Evolutionary conservation across 2,888 invertebrate species (phyloP).

Genomic region (Uloborus plumipes): DNA sequence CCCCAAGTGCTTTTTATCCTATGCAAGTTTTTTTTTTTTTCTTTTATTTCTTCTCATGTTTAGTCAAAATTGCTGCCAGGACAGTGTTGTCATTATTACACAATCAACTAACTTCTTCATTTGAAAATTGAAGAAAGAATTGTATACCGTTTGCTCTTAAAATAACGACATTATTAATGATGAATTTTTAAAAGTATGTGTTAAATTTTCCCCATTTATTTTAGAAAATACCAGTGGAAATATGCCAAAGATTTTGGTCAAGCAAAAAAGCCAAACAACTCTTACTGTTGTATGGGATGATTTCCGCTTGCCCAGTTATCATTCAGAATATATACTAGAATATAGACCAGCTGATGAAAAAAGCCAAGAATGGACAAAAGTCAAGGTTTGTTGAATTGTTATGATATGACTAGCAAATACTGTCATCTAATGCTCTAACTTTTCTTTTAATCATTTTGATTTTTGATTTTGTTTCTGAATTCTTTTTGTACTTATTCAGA

Average conservation of each 20-base stretch:
- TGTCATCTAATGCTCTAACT: not conserved
- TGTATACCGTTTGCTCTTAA: no score
- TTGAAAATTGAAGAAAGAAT: no score
- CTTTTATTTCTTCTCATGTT: no score
- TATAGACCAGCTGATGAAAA: conserved; percentile 62
- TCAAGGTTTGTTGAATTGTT: conserved; percentile 22
- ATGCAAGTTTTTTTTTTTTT: no score
- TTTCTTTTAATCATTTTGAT: not conserved
- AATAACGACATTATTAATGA: no score
- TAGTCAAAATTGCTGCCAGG: no score
- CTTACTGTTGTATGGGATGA: conserved; percentile 70
- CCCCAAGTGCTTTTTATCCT: no score
- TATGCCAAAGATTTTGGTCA: conserved; percentile 69
- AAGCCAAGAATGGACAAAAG: conserved; percentile 44
- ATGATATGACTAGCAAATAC: no score
- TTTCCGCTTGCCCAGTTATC: conserved; percentile 68
- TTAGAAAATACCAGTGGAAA: conserved; percentile 54
- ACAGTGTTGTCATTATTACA: no score
- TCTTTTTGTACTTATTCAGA: not conserved
- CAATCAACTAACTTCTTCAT: no score
- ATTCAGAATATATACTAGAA: conserved; percentile 68
- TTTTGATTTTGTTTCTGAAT: not conserved
- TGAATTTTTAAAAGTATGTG: not conserved
- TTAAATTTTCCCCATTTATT: not conserved
- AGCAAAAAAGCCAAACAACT: conserved; percentile 67